Base-by-base conservation (phyloP, 2,888 invertebrate genomes). In the Physocephala rufipes region DNA sequence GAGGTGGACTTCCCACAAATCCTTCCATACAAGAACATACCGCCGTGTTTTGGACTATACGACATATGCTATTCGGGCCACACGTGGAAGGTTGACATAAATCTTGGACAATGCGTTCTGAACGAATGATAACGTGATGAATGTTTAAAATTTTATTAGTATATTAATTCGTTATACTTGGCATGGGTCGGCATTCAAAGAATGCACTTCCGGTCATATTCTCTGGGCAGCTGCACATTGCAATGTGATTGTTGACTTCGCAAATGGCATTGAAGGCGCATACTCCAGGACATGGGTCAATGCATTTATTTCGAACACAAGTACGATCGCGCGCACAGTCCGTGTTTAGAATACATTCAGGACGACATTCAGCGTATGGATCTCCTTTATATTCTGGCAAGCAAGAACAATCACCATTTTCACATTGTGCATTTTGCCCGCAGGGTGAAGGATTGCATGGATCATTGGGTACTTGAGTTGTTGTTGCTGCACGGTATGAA, bases 201-300 rank as follows among this genome's bases (percentile, higher is more conserved):
- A 93, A 93, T 65, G 95, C 93, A 88, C 95, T 94, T 75, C 95
- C 94, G 2, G 91, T 90, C 83, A 89, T 93, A 67, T 92, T 93
- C 74, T 89, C 87, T 55, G 91, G 92, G 80, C 94, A 95, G 45
- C 89, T 89, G 80, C 94, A 94, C 74, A 91, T 89, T 24, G 95
- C 93, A 64, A 95, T 90, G 80, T 95, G 94, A 75, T 92, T 91
- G 79, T 90, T 90, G 2, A 94, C 93, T 63, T 89, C 90, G 80
- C 95, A 95, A 79, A 93, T 90, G 13, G 95, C 94, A 77, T 91
- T 89, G n/a, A 89, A 87, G 9, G 92, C 93, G 84, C 94, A 91
- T 63, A 90, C 90, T 77, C 91, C 91, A 30, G 89, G 89, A 79
- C 93, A 94, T 19, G 94, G 93, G 82, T 94, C 91, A 7, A 87